A percentile compares a stretch with the other conserved stretches of the same genome.
phyloP scores from a whole-genome alignment of 2,113 vertebrate species.

The Promerops cafer region DNA sequence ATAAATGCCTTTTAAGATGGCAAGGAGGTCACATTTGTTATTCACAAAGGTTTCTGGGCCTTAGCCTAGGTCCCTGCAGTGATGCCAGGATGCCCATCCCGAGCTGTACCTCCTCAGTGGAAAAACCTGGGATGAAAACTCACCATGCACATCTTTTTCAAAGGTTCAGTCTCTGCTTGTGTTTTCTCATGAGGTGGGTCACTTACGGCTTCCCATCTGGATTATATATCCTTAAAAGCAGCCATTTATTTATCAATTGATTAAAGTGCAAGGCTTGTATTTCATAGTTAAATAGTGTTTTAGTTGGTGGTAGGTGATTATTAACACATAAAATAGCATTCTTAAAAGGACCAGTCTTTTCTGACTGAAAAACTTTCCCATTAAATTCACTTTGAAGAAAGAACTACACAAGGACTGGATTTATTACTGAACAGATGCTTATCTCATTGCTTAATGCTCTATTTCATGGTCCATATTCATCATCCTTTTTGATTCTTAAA shows the following conservation, averaged over 20 bases:
- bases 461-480: conserved; percentile 49
- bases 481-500: conserved; percentile 39
- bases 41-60: background rate
- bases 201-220: background rate
- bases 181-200: background rate
- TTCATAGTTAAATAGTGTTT: background rate
- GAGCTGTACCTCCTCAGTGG: background rate
- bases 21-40: background rate
- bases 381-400: conserved; percentile 20
- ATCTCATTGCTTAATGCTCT: conserved; percentile 51
- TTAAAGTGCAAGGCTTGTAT: background rate
- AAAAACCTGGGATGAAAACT: background rate
- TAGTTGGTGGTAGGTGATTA: background rate
- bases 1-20: background rate
- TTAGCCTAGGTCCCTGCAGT: background rate
- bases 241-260: background rate
- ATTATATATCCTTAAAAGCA: background rate
- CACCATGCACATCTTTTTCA: background rate
- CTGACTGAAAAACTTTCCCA: background rate
- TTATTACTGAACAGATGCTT: conserved; percentile 60
- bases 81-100: background rate
- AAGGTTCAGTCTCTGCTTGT: background rate
- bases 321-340: background rate
- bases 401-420: background rate
- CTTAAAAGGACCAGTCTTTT: background rate